phyloP scores from a whole-genome alignment of 2,113 vertebrate species.

The Hypanus sabinus region DNA sequence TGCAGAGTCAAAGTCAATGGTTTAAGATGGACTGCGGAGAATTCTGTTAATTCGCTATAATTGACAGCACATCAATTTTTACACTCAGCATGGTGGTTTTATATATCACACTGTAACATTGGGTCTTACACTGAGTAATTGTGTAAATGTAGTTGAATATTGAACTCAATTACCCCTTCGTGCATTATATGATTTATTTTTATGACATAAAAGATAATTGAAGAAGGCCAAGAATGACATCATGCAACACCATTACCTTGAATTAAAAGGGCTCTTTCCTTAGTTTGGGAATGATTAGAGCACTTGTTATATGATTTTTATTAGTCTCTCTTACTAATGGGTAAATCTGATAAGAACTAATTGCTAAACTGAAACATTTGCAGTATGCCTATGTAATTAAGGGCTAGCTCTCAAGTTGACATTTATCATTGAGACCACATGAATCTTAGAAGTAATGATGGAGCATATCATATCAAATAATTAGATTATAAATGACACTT shows the following conservation, averaged over 20 bases:
- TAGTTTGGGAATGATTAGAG: slow-evolving; percentile 7
- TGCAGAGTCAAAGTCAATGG: background rate
- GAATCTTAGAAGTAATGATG: background rate
- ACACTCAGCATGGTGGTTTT: background rate
- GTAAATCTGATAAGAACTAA: background rate
- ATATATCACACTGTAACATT: background rate
- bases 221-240: background rate
- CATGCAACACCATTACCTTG: slow-evolving; percentile 13
- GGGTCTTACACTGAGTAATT: background rate
- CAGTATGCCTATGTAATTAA: background rate
- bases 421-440: background rate
- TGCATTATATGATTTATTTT: slow-evolving; percentile 28
- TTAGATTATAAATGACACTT: background rate
- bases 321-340: background rate
- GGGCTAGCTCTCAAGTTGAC: background rate
- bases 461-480: background rate
- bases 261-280: background rate
- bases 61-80: slow-evolving; percentile 5
- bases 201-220: slow-evolving; percentile 12
- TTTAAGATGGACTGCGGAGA: background rate
- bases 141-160: background rate
- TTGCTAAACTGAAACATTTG: background rate
- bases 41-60: slow-evolving; percentile 8
- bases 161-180: background rate
- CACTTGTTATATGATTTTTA: background rate